Conservation (phyloP, 1,140 invertebrate genomes). For the Platyscapa corneri region DNA sequence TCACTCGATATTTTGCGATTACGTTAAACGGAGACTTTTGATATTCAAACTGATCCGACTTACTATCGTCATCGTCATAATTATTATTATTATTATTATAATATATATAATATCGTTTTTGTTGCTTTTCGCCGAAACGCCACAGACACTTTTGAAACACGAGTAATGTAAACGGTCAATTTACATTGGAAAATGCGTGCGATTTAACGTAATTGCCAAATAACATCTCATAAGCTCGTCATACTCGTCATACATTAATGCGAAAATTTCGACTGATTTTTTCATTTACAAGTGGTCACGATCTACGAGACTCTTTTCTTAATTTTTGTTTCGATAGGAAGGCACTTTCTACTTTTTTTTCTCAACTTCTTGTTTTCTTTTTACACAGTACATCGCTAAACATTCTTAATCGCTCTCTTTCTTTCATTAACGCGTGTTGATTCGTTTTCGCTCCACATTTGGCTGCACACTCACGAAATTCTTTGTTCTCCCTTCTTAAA, state of each 20-base stretch:
- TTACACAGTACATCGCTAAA: conserved; percentile 67
- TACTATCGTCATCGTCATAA: not conserved
- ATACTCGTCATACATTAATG: conserved; percentile 60
- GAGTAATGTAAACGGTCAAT: conserved; percentile 11
- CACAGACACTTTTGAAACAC: conserved; percentile 37
- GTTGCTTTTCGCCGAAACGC: conserved; percentile 19
- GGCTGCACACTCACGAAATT: conserved; percentile 56
- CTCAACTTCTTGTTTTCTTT: conserved; percentile 62
- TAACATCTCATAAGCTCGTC: conserved; percentile 56
- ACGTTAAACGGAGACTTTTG: conserved; percentile 44
- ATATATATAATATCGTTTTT: not conserved
- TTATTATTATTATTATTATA: too few species aligned
- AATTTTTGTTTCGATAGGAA: conserved; percentile 73
- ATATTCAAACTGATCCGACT: conserved; percentile 47
- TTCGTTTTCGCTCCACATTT: conserved; percentile 56
- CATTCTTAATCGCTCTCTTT: conserved; percentile 46
- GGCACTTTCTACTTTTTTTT: conserved; percentile 75
- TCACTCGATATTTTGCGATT: conserved; percentile 56
- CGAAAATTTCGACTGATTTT: conserved; percentile 71
- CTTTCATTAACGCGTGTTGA: conserved; percentile 27
- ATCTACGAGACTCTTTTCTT: conserved; percentile 74
- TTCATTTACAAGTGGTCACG: conserved; percentile 74
- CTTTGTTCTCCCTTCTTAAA: conserved; percentile 52
- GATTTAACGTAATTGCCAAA: conserved; percentile 60
- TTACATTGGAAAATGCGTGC: conserved; percentile 29